Percentiles rank a stretch among this genome's conserved stretches.
Conservation (phyloP, 2,113 vertebrate genomes). For the Marcusenius ussheri region DNA sequence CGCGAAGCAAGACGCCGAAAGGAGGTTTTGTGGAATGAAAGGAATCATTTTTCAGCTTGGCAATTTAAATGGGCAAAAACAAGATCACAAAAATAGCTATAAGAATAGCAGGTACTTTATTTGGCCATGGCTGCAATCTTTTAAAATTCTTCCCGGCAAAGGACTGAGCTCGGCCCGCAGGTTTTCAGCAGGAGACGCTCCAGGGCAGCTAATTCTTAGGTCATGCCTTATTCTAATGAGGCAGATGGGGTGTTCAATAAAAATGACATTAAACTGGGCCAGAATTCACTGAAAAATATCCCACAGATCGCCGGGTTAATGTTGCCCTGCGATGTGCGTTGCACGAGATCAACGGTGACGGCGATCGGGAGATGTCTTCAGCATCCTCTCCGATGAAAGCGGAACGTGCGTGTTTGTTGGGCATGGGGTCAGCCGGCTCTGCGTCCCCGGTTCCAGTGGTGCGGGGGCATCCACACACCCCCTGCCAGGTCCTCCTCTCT, state of each 20-base stretch:
- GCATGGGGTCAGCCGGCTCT: background rate
- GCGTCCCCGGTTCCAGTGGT: background rate
- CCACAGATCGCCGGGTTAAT: background rate
- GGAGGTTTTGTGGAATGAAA: background rate
- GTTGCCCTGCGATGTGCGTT: background rate
- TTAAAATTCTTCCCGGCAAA: background rate
- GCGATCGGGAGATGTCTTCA: background rate
- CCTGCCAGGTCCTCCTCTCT: background rate
- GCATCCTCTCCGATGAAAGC: background rate
- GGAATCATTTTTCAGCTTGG: background rate
- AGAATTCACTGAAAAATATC: slow-evolving; percentile 13
- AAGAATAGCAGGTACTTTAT: background rate
- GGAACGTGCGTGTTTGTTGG: background rate
- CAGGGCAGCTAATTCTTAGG: background rate
- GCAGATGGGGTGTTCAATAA: slow-evolving; percentile 37
- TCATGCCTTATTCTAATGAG: slow-evolving; percentile 15
- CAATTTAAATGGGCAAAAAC: background rate
- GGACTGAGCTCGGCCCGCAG: background rate
- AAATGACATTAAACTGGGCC: slow-evolving; percentile 41
- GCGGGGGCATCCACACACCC: background rate
- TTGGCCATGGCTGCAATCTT: background rate
- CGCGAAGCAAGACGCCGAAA: background rate
- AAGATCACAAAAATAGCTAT: background rate
- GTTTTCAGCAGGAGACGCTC: background rate
- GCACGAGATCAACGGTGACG: background rate